Base-by-base conservation (phyloP, 2,888 invertebrate species). In the Gisinianus flammeolus region DNA sequence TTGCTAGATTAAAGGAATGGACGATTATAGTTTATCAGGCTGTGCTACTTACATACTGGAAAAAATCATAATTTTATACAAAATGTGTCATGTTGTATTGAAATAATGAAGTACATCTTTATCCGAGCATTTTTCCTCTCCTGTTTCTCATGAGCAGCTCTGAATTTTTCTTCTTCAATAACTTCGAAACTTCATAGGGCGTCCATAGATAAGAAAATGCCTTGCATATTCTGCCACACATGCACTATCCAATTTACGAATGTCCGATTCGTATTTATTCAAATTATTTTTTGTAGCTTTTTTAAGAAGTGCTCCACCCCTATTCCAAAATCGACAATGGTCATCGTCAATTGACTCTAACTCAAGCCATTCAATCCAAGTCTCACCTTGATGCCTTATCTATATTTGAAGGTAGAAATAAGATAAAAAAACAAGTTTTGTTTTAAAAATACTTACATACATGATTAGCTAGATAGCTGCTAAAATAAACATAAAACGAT, bases 271-370 rank as follows among this genome's bases (percentile, higher is more conserved):
- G 1, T 24, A 58, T 30, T 77, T 77, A 22, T 70, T 71, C 62
- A 62, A 77, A 8, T 71, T 12, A 30, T 77, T 77, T 30, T 77
- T 69, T 0, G 58, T 62, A 12, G 19, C 22, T 31, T 77, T 77
- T 33, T 77, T 77, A 16, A 77, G 28, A n/a, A 69, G 28, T 5
- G 77, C 77, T 19, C 77, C 77, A 16, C 77, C 77, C 19, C 77
- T 30, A 54, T 77, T 77, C 1, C 62, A 33, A 26, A 77, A 31
- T 10, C 69, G 70, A 8, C 31, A 64, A 12, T 62, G 70, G 28
- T 77, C 77, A 71, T 77, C 77, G 26, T 77, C 77, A 58, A 70
- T 70, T 6, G 70, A 70, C 44, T 77, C 77, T 22, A 77, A 64
- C 22, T 77, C 70, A 6, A 77, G 22, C 77, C 70, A 77, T 10